Evolutionary conservation across 2,113 vertebrate species (phyloP).

Genomic region (Monopterus albus): DNA sequence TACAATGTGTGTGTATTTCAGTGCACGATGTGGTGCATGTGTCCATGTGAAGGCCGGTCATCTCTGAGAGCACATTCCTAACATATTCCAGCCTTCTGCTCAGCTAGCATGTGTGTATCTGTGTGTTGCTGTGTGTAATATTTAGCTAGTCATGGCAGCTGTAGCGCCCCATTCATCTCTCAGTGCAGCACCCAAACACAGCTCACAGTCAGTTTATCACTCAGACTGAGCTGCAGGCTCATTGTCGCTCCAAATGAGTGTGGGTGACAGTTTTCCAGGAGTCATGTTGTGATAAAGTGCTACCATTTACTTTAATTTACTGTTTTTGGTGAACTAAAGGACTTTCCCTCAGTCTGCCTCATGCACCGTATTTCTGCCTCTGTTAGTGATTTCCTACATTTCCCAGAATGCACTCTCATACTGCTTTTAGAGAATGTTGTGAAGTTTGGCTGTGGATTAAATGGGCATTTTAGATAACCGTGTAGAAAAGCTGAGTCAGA

Average conservation of each 20-base stretch:
- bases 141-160: conserved; percentile 57
- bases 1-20: conserved; percentile 12
- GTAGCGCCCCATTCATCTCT: conserved; percentile 50
- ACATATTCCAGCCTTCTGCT: conserved; percentile 67
- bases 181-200: conserved; percentile 23
- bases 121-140: conserved; percentile 52
- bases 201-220: conserved; percentile 40
- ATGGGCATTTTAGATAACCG: too few relatives aligned
- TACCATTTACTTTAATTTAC: conserved; percentile 27
- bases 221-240: conserved; percentile 27
- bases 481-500: neutral
- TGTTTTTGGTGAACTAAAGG: neutral
- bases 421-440: neutral
- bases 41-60: conserved; percentile 56
- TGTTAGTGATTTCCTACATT: conserved; percentile 13
- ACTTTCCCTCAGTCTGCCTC: neutral
- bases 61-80: conserved; percentile 62
- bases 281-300: conserved; percentile 36
- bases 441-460: neutral
- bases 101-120: conserved; percentile 41
- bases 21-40: conserved; percentile 14
- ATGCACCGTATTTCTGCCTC: neutral
- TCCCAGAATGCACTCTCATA: conserved; percentile 25
- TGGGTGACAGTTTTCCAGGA: conserved; percentile 39
- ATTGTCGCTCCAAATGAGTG: conserved; percentile 39